Evolutionary conservation across 37 sponge, comb jelly and placozoan genomes (phyloP).

Genomic region (Diacarnus erythraeanus): DNA sequence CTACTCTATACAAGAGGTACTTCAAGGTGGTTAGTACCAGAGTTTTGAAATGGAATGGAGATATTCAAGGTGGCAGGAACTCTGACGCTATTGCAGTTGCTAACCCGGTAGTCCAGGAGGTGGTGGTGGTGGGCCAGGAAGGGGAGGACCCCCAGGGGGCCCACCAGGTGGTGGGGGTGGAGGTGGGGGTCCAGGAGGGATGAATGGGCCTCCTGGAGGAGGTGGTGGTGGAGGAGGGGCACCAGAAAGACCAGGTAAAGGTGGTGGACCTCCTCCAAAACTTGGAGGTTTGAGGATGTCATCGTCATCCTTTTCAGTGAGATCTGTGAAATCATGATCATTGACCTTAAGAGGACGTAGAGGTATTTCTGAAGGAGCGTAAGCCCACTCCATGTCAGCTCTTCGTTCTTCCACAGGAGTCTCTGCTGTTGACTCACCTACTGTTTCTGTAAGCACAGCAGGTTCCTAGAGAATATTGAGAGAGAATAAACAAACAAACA

Average conservation of each 20-base stretch:
- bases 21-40: no score
- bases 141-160: slow-evolving; percentile 49
- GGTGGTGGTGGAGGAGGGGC: slow-evolving; percentile 62
- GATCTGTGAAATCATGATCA: slow-evolving; percentile 82
- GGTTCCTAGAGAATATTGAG: neutral
- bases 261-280: neutral
- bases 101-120: slow-evolving; percentile 7
- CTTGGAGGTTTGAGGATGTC: slow-evolving; percentile 59
- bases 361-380: slow-evolving; percentile 72
- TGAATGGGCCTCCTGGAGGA: slow-evolving; percentile 15
- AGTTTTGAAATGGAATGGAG: no score
- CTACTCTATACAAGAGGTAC: no score
- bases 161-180: slow-evolving; percentile 61
- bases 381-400: slow-evolving; percentile 78
- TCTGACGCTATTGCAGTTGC: neutral
- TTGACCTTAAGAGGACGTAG: slow-evolving; percentile 68
- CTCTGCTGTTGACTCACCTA: slow-evolving; percentile 18
- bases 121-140: slow-evolving; percentile 43
- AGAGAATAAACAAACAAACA: neutral
- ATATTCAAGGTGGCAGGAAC: no score
- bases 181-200: slow-evolving; percentile 37
- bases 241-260: slow-evolving; percentile 61
- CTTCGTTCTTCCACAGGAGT: slow-evolving; percentile 43
- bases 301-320: slow-evolving; percentile 74
- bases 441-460: slow-evolving; percentile 14